phyloP scores from a whole-genome alignment of 2,797 vertebrate genomes.

The Halcyon leucocephala region DNA sequence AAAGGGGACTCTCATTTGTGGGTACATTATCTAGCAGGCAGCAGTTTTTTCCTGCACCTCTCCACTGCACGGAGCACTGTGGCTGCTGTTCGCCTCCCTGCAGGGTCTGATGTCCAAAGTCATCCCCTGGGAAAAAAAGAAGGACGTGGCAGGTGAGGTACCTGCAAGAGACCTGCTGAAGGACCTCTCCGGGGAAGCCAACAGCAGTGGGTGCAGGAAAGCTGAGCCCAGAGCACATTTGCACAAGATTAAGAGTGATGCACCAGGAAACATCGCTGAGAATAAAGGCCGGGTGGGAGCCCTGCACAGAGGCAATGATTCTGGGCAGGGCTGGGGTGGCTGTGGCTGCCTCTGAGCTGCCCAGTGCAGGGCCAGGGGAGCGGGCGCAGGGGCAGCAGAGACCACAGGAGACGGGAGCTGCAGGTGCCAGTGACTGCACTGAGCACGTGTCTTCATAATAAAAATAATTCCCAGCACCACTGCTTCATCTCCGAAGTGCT shows the following conservation, averaged over 20 bases:
- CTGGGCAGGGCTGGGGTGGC: no score
- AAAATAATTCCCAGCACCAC: not conserved
- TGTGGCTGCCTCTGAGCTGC: not conserved
- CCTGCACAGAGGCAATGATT: not conserved
- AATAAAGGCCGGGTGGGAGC: not conserved
- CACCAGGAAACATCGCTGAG: not conserved
- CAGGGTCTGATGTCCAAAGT: not conserved
- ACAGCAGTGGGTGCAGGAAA: not conserved
- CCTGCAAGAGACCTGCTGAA: not conserved
- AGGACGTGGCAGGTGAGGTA: not conserved
- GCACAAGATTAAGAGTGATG: not conserved
- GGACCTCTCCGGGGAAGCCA: not conserved
- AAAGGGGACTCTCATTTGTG: not conserved
- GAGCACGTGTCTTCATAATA: rapidly evolving
- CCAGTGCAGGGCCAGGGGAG: rapidly evolving
- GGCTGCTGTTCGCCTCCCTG: rapidly evolving
- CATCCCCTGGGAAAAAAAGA: not conserved
- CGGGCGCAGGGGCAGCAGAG: rapidly evolving
- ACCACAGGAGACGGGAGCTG: rapidly evolving
- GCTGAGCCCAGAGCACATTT: not conserved
- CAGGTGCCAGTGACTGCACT: not conserved
- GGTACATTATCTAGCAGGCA: not conserved
- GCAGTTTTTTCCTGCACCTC: not conserved
- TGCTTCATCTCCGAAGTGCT: not conserved
- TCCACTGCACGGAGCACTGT: not conserved